These are phyloP conservation scores for Gandaritis pyraliata DNA, from an alignment of 2,888 invertebrate species.

Conservation along the genomic window DNA sequence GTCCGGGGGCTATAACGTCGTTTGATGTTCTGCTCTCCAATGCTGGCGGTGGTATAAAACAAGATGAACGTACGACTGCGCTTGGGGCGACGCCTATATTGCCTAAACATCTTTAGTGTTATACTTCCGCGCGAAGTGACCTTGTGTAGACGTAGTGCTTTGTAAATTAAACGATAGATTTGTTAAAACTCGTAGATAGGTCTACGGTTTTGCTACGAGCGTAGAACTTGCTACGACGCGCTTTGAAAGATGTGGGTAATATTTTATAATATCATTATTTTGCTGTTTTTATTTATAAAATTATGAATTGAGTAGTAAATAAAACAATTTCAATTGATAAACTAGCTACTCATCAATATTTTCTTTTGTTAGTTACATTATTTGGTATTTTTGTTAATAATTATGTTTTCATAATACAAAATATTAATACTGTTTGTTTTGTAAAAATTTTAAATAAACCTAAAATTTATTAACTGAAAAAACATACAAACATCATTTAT, in stretches of 20 bases:
- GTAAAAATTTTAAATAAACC: too few relatives aligned
- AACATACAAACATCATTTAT: too few relatives aligned
- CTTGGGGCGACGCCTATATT: constrained; percentile 83
- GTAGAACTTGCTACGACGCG: constrained; percentile 31
- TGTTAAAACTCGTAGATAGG: constrained; percentile 19
- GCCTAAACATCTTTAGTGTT: constrained; percentile 81
- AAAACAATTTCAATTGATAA: too few relatives aligned
- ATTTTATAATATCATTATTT: too few relatives aligned
- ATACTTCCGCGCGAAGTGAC: constrained; percentile 72
- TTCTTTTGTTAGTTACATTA: too few relatives aligned
- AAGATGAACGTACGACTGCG: constrained; percentile 80
- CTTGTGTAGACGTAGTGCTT: constrained; percentile 61
- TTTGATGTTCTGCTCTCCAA: constrained; percentile 85
- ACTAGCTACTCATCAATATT: too few relatives aligned
- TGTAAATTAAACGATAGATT: constrained; percentile 25
- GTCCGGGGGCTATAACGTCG: constrained; percentile 81
- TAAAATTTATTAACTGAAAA: too few relatives aligned
- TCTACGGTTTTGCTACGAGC: constrained; percentile 32
- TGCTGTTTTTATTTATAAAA: too few relatives aligned
- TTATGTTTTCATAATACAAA: too few relatives aligned
- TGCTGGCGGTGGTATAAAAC: constrained; percentile 79
- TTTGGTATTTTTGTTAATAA: too few relatives aligned
- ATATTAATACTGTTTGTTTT: too few relatives aligned
- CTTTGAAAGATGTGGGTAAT: neutral
- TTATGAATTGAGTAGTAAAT: too few relatives aligned